A percentile compares a stretch with the other conserved stretches of the same genome.
These are phyloP conservation scores for Clusia tigrina DNA, from an alignment of 2,888 invertebrate species.

Conservation along the genomic window DNA sequence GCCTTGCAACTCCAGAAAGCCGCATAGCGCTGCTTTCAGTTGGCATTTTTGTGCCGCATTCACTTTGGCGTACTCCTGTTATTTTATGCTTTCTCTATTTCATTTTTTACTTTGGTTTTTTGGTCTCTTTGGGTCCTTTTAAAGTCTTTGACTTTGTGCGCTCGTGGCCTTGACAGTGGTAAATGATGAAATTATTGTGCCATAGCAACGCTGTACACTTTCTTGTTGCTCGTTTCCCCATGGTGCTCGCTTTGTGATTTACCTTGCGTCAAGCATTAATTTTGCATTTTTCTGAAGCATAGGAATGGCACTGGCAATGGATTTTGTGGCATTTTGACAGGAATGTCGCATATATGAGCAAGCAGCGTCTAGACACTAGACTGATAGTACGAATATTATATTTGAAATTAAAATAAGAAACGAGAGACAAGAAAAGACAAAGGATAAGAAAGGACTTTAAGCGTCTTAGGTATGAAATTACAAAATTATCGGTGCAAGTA, in stretches of 20 bases:
- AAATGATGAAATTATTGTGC: slow-evolving; percentile 30
- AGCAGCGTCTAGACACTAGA: neutral
- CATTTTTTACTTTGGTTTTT: neutral
- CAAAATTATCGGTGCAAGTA: too few species aligned
- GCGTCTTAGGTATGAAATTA: too few species aligned
- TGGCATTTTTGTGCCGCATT: too few species aligned
- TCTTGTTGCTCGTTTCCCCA: too few species aligned
- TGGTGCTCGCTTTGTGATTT: slow-evolving; percentile 7
- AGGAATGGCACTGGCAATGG: slow-evolving; percentile 24
- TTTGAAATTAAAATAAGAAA: neutral
- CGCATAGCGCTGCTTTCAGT: too few species aligned
- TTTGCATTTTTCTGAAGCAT: slow-evolving; percentile 27
- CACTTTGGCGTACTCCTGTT: neutral
- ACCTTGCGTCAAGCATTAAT: slow-evolving; percentile 20
- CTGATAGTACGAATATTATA: neutral
- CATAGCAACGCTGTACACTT: slow-evolving; percentile 18
- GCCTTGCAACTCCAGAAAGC: neutral
- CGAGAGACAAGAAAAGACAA: too few species aligned
- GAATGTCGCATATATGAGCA: slow-evolving; percentile 21
- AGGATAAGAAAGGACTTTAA: too few species aligned
- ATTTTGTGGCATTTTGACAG: slow-evolving; percentile 31
- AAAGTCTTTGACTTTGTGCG: neutral
- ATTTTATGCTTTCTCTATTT: neutral
- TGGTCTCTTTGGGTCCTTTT: neutral
- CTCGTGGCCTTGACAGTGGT: slow-evolving; percentile 30